Conservation (phyloP, 1,140 invertebrate genomes). For the Drosophila sulfurigaster region DNA sequence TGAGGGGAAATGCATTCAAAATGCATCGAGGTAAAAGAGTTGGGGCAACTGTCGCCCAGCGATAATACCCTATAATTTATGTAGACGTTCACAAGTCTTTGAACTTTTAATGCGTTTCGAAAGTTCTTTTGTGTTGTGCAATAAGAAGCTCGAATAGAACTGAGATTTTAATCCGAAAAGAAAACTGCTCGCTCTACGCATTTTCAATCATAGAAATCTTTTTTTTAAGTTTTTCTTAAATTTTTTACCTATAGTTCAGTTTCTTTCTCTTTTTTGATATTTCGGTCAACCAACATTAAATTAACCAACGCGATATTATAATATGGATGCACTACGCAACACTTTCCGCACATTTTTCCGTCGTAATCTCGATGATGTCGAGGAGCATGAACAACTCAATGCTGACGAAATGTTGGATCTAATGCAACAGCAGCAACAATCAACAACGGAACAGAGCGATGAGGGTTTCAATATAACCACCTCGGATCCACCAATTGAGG, state of each 20-base stretch:
- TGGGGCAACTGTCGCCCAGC: neutral
- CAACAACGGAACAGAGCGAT: neutral
- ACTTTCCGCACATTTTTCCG: conserved; percentile 1
- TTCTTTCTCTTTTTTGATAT: conserved; percentile 1
- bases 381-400: neutral
- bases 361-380: neutral
- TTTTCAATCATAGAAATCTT: conserved; percentile 12
- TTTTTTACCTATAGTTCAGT: neutral
- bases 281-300: neutral
- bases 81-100: conserved; percentile 47
- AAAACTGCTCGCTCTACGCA: neutral
- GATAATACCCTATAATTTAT: conserved; percentile 62
- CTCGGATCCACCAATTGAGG: conserved; percentile 5
- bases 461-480: conserved; percentile 8
- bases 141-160: neutral
- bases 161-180: conserved; percentile 1
- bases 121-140: conserved; percentile 52
- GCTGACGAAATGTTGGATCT: conserved; percentile 18
- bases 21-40: neutral
- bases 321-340: conserved; percentile 29
- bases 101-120: conserved; percentile 56
- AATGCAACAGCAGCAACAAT: conserved; percentile 22
- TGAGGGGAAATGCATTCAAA: conserved; percentile 18
- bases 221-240: neutral
- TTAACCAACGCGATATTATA: neutral